A percentile compares a stretch with the other conserved stretches of the same genome.
These are phyloP conservation scores for Taxidea taxus DNA, from an alignment of 2,113 vertebrate species.

Conservation along the genomic window DNA sequence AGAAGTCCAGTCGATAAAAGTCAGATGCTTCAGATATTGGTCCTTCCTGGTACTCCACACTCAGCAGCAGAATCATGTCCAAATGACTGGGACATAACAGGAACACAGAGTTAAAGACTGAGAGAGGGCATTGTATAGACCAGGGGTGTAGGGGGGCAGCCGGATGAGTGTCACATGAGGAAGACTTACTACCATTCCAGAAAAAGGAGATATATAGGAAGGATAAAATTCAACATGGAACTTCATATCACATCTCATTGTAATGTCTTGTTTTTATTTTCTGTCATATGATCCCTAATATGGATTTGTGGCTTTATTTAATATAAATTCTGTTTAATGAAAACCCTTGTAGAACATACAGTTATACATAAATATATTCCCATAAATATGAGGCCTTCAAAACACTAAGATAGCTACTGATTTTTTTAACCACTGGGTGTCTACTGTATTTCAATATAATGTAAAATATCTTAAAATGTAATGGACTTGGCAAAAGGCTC, in stretches of 20 bases:
- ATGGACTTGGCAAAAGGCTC: neutral
- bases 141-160: neutral
- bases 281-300: neutral
- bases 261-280: neutral
- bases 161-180: neutral
- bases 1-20: neutral
- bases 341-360: neutral
- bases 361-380: too few relatives aligned
- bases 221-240: neutral
- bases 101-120: neutral
- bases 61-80: neutral
- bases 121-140: neutral
- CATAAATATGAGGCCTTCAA: neutral
- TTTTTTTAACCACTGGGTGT: neutral
- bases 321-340: neutral
- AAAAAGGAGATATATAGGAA: neutral
- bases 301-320: neutral
- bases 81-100: neutral
- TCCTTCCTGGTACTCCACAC: neutral
- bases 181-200: neutral
- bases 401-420: neutral
- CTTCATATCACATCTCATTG: neutral
- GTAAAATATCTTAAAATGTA: neutral
- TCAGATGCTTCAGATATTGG: neutral
- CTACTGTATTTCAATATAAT: neutral